Evolutionary conservation across 1,140 invertebrate genomes (phyloP), one percentile per base, ranked within the genome.

Genomic region (Pantala flavescens): DNA sequence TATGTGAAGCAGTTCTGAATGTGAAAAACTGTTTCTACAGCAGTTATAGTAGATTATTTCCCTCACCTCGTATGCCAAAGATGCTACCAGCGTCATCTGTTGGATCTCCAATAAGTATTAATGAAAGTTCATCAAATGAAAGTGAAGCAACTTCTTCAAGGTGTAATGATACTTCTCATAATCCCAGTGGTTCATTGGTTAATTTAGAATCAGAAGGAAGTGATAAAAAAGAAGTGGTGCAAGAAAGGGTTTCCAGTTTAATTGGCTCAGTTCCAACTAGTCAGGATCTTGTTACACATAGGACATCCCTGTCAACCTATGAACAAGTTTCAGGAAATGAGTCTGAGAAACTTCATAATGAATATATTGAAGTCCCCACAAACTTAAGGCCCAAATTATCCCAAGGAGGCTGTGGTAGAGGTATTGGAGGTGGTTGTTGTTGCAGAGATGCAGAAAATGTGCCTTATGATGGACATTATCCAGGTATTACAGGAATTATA

Each of bases 1-100:
- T 79, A 81, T 85, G 84, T 78, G 83, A 84, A 77, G 78, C 78
- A 76, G 83, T 81, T 75, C 79, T 86, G 42, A 43, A 23, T n/a
- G 81, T 80, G 36, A 81, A 80, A 76, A 80, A 80, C 49, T 83
- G 49, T 16, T 19, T 19, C 12, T 63, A 19, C 49, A 63, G 14
- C 28, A 36, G 28, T 36, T 36, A 36, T 14, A 16, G 49, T 21
- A 63, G 49, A 63, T 21, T 19, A 63, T 63, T 63, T 21, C 49
- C 49, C 3, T 19, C 49, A 16, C 16, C 49, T 7, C 49, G 12
- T 21, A 21, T 63, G n/a, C 49, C 49, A 21, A 63, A 63, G 14
- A 63, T 63, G 49, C 12, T 63, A 63, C 49, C 49, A 21, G 12
- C 49, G 3, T 16, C 49, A 21, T 16, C n/a, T 21, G 12, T 1